phyloP scores from a whole-genome alignment of 1,140 invertebrate species.

The Philopotamus ludificatus region DNA sequence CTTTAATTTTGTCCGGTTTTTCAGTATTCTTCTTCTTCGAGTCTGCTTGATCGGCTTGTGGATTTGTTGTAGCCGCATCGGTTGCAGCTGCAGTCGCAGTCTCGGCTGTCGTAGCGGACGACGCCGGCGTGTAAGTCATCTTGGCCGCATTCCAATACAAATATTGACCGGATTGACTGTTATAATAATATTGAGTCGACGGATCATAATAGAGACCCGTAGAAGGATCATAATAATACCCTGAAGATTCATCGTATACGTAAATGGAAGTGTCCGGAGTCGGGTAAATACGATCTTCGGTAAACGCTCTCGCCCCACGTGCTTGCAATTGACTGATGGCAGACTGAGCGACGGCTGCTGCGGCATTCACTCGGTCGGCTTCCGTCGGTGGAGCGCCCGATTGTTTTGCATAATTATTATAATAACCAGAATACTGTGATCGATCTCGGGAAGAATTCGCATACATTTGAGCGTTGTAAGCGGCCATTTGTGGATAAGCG shows the following conservation, averaged over 20 bases:
- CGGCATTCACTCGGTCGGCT: conserved; percentile 69
- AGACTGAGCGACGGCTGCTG: conserved; percentile 85
- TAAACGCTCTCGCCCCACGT: conserved; percentile 54
- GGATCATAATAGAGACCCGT: conserved; percentile 96
- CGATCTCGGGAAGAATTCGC: conserved; percentile 73
- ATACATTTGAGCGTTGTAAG: conserved; percentile 76
- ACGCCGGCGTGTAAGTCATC: conserved; percentile 77
- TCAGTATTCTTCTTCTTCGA: conserved; percentile 60
- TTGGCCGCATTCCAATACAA: conserved; percentile 91
- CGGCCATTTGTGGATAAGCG: conserved; percentile 72
- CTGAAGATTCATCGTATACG: conserved; percentile 92
- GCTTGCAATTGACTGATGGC: conserved; percentile 79
- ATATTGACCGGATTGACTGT: conserved; percentile 85
- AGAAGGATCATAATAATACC: conserved; percentile 93
- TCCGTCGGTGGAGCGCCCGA: conserved; percentile 60
- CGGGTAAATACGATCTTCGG: conserved; percentile 50
- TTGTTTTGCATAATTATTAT: conserved; percentile 74
- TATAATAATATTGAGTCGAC: conserved; percentile 91
- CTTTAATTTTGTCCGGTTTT: conserved; percentile 91
- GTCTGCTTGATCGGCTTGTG: conserved; percentile 45
- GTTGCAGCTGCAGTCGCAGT: conserved; percentile 43
- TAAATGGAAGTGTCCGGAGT: conserved; percentile 88
- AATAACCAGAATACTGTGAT: conserved; percentile 73
- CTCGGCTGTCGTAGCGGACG: conserved; percentile 49
- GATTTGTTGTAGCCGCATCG: conserved; percentile 43